Evolutionary conservation across 2,888 invertebrate genomes (phyloP), one percentile per base, ranked within the genome.

Genomic region (Lithosia quadra): DNA sequence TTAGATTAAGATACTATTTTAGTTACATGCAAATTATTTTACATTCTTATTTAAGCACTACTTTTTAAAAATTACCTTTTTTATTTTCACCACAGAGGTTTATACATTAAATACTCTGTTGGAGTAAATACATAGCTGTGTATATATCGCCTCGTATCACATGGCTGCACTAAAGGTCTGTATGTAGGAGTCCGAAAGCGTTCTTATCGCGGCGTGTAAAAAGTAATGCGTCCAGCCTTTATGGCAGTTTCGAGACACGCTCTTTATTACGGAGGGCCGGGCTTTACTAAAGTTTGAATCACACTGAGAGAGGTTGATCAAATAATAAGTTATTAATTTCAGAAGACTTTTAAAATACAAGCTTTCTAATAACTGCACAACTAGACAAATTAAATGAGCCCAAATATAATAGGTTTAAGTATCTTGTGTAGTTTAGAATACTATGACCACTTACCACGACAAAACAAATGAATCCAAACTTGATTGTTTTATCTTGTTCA

Each of bases 161-260:
- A 74, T 63, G 68, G 69, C 55, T 64, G 69, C 33, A 67, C 68
- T 68, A 68, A 53, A 67, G 72, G 71, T 68, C 69, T 69, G 72
- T 78, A 73, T 68, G 78, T 78, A 65, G 69, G 62, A 68, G 68
- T 64, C 79, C 79, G 86, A 85, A 87, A 89, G 89, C 89, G 89
- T 91, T 91, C 93, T 94, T 93, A 94, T 94, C 93, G 92, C 88
- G 84, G 82, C 86, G 86, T 86, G 93, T 94, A 95, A 95, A 95
- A 95, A 95, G 94, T 94, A 94, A 95, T 94, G 94, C 91, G 90
- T 86, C 88, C 91, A 87, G 92, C 92, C 92, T 94, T 95, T 94
- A 95, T 93, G 92, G 94, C 91, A 92, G 93, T 92, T 93, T 91
- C 91, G 94, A 91, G 94, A 92, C 94, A 92, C 91, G 91, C 92